Conservation (phyloP, 2,888 invertebrate genomes). For the Pseudeuparius sepicola region DNA sequence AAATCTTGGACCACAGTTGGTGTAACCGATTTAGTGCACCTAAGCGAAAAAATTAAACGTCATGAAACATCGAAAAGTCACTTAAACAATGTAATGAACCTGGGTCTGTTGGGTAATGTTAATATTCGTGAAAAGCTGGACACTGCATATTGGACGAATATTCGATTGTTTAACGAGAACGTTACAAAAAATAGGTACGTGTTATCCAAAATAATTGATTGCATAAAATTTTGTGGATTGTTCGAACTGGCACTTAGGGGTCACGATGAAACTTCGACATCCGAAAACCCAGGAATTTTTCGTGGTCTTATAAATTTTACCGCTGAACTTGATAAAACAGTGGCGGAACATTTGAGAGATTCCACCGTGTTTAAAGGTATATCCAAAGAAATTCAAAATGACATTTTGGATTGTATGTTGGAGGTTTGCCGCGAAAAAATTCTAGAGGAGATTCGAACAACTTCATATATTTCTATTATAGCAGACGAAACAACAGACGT, state of each 20-base stretch:
- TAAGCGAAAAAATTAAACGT: constrained; percentile 13
- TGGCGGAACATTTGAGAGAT: constrained; percentile 11
- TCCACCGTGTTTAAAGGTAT: constrained; percentile 15
- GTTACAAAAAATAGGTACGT: constrained; percentile 16
- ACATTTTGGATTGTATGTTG: constrained; percentile 14
- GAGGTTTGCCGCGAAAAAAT: constrained; percentile 8
- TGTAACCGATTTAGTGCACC: constrained; percentile 11
- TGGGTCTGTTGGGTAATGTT: constrained; percentile 9
- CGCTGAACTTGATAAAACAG: constrained; percentile 15
- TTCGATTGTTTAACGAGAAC: constrained; percentile 12
- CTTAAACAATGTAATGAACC: too few relatives aligned
- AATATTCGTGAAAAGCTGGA: constrained; percentile 9
- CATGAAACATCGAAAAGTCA: too few relatives aligned
- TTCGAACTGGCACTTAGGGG: constrained; percentile 11
- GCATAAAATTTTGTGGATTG: constrained; percentile 11
- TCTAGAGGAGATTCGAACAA: too few relatives aligned
- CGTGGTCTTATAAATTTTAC: constrained; percentile 15
- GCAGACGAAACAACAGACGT: too few relatives aligned
- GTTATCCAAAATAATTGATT: constrained; percentile 12
- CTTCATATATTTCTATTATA: too few relatives aligned
- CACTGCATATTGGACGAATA: constrained; percentile 13
- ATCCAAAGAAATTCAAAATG: constrained; percentile 18
- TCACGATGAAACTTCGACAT: constrained; percentile 26
- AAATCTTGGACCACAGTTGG: constrained; percentile 4
- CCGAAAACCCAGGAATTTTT: constrained; percentile 18